Conservation (phyloP, 2,113 vertebrate species). For the Perca flavescens region DNA sequence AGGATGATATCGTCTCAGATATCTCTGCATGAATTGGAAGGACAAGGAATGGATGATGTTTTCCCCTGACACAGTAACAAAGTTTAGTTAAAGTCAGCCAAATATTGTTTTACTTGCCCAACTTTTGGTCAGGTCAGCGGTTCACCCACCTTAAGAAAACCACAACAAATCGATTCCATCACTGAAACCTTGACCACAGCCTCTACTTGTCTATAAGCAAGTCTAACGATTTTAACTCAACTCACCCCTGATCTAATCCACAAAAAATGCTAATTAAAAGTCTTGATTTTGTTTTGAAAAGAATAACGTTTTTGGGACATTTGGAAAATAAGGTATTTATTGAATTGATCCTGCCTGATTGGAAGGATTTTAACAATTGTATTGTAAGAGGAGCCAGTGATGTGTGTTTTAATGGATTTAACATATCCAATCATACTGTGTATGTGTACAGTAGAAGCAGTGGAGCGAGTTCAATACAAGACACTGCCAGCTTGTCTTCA, state of each 20-base stretch:
- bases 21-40: slow-evolving; percentile 39
- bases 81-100: slow-evolving; percentile 50
- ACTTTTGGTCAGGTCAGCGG: slow-evolving; percentile 52
- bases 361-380: slow-evolving; percentile 41
- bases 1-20: slow-evolving; percentile 63
- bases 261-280: slow-evolving; percentile 16
- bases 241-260: slow-evolving; percentile 10
- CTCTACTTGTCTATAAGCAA: slow-evolving; percentile 15
- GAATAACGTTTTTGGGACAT: slow-evolving; percentile 9
- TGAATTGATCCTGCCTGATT: slow-evolving; percentile 38
- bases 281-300: slow-evolving; percentile 29
- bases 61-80: slow-evolving; percentile 37
- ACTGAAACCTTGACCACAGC: slow-evolving; percentile 29
- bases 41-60: slow-evolving; percentile 5
- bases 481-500: slow-evolving; percentile 19
- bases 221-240: slow-evolving; percentile 14
- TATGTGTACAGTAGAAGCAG: background rate
- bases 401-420: slow-evolving; percentile 30
- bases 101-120: slow-evolving; percentile 55
- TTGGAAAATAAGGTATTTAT: slow-evolving; percentile 11
- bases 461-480: background rate
- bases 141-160: slow-evolving; percentile 62
- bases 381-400: background rate
- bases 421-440: slow-evolving; percentile 20
- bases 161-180: slow-evolving; percentile 37